These are phyloP conservation scores for Megamerina dolium DNA, from an alignment of 2,888 invertebrate genomes.

Conservation along the genomic window DNA sequence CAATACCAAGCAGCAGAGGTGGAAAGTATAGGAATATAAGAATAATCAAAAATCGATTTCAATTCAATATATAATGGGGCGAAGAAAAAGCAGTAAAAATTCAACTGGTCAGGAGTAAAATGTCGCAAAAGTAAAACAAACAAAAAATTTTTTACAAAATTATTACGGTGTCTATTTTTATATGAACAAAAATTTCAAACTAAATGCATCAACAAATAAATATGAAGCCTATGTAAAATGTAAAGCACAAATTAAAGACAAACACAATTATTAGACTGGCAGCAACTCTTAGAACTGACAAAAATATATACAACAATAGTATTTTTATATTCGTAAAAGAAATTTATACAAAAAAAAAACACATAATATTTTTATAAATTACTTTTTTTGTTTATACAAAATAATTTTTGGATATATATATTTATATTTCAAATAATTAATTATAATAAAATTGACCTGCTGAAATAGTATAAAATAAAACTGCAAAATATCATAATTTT, in stretches of 20 bases:
- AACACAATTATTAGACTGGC: conserved; percentile 18
- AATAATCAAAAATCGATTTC: too few relatives aligned
- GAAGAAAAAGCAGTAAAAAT: conserved; percentile 2
- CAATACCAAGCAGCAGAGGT: too few relatives aligned
- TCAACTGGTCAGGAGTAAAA: conserved; percentile 14
- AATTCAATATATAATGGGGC: too few relatives aligned
- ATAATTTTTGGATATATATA: neutral
- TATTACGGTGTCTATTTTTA: neutral
- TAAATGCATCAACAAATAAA: too few relatives aligned
- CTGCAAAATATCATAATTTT: too few relatives aligned
- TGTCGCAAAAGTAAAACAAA: conserved; percentile 9
- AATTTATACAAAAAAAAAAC: neutral
- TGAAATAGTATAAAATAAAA: neutral
- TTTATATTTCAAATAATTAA: neutral
- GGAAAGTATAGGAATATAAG: too few relatives aligned
- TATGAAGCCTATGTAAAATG: too few relatives aligned
- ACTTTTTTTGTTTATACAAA: neutral
- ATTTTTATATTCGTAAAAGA: conserved; percentile 9
- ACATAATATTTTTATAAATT: neutral
- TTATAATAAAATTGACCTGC: neutral
- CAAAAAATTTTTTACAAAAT: conserved; percentile 9
- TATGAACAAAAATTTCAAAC: neutral
- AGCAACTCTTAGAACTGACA: conserved; percentile 16
- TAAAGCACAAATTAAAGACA: too few relatives aligned
- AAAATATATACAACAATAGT: conserved; percentile 7